Evolutionary conservation across 2,888 invertebrate genomes (phyloP).

Genomic region (Calephelis perditalis): DNA sequence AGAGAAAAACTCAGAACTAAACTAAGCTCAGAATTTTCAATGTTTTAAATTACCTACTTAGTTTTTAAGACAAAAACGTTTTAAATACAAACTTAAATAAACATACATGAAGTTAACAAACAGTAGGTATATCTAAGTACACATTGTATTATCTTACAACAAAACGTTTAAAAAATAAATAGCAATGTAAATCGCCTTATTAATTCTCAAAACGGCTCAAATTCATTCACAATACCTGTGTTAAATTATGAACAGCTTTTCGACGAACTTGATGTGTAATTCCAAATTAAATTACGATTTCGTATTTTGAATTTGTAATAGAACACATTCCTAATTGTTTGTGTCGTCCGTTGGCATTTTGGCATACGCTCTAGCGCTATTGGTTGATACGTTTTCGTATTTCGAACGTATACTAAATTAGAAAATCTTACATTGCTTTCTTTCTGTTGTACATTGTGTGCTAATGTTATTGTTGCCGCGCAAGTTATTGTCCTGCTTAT

Average conservation of each 20-base stretch:
- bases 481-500: conserved; percentile 6
- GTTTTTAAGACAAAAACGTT: too few relatives aligned
- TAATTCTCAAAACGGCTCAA: conserved; percentile 10
- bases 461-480: conserved; percentile 63
- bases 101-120: too few relatives aligned
- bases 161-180: background rate
- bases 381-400: conserved; percentile 65
- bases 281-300: conserved; percentile 53
- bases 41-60: too few relatives aligned
- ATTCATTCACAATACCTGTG: conserved; percentile 12
- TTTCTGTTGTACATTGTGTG: conserved; percentile 68
- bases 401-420: conserved; percentile 70
- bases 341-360: conserved; percentile 61
- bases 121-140: background rate
- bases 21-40: too few relatives aligned
- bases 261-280: conserved; percentile 31
- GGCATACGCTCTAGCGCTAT: conserved; percentile 66
- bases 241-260: conserved; percentile 9
- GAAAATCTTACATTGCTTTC: conserved; percentile 68
- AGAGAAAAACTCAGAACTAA: too few relatives aligned
- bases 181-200: background rate
- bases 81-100: too few relatives aligned
- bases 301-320: conserved; percentile 62
- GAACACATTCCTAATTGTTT: conserved; percentile 69
- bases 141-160: conserved; percentile 26